phyloP scores from a whole-genome alignment of 30 jellyfish, hydroid and myxozoan genomes.

The Nemopilema nomurai region DNA sequence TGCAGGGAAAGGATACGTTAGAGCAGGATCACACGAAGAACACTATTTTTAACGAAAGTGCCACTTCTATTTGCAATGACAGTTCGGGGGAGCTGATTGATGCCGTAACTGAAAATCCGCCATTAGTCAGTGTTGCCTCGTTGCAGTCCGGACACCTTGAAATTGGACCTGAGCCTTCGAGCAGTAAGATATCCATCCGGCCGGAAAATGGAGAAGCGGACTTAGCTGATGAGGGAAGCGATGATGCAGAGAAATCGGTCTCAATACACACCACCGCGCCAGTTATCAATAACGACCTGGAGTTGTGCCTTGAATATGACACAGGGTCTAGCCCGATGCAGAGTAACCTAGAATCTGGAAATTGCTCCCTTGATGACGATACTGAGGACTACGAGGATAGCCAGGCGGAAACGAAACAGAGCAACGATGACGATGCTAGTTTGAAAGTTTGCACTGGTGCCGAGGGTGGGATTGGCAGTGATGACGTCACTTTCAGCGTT shows the following conservation, averaged over 20 bases:
- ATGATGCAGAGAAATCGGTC: not conserved
- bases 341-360: slow-evolving; percentile 31
- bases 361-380: slow-evolving; percentile 31
- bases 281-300: not conserved
- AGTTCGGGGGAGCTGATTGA: not conserved
- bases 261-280: not conserved
- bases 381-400: slow-evolving; percentile 48
- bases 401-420: not conserved
- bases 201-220: not conserved
- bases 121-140: not conserved
- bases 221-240: not conserved
- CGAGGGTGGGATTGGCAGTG: slow-evolving; percentile 8
- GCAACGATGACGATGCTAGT: not conserved
- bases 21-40: not conserved
- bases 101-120: not conserved
- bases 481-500: not conserved
- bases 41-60: not conserved
- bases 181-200: not conserved
- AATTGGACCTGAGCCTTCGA: not conserved
- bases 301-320: not conserved
- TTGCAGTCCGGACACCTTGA: not conserved
- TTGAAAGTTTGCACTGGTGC: not conserved
- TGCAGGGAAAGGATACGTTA: not conserved
- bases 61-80: not conserved
- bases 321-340: slow-evolving; percentile 6